Conservation (phyloP, 2,888 invertebrate species). For the Opisthograptis luteolata region DNA sequence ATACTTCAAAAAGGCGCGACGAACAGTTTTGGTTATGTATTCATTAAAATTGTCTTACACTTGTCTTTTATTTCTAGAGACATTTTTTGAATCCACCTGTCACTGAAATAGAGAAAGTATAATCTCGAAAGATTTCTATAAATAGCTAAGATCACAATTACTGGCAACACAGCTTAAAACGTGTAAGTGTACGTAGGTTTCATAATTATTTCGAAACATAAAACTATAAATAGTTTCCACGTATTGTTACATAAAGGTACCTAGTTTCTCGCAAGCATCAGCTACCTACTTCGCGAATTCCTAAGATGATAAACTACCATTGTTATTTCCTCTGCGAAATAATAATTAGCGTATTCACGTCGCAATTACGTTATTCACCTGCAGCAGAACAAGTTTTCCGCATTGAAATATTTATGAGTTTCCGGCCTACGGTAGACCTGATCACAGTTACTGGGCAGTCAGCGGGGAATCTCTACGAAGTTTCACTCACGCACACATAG, state of each 20-base stretch:
- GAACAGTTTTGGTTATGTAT: no score
- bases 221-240: background rate
- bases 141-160: no score
- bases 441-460: background rate
- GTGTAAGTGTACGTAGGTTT: no score
- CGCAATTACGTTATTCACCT: slow-evolving; percentile 29
- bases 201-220: no score
- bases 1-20: no score
- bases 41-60: no score
- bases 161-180: no score
- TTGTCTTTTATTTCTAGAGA: no score
- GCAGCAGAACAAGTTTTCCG: slow-evolving; percentile 31
- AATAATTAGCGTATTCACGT: slow-evolving; percentile 34
- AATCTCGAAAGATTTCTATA: no score
- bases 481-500: background rate
- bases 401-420: slow-evolving; percentile 35
- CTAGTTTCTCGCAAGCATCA: slow-evolving; percentile 3
- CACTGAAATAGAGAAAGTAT: no score
- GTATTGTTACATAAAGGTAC: background rate
- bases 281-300: slow-evolving; percentile 10
- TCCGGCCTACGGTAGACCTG: slow-evolving; percentile 18
- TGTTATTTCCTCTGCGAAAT: slow-evolving; percentile 24
- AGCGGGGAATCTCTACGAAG: background rate
- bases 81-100: no score
- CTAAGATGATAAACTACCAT: slow-evolving; percentile 23